phyloP scores from a whole-genome alignment of 2,888 invertebrate species.

The Allophyes oxyacanthae region DNA sequence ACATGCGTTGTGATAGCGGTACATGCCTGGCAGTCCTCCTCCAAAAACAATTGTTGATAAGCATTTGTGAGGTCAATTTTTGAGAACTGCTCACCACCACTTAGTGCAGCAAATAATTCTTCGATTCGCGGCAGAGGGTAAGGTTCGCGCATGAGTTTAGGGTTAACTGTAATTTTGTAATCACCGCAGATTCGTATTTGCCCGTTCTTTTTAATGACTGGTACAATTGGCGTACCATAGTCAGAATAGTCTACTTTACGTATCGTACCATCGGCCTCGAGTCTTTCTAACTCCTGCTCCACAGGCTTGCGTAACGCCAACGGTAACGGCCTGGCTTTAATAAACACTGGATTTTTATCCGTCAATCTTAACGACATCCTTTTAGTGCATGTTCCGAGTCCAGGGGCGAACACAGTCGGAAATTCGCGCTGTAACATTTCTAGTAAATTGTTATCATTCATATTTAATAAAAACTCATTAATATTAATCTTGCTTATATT shows the following conservation, averaged over 20 bases:
- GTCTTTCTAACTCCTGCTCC: constrained; percentile 3
- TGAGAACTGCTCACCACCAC: neutral
- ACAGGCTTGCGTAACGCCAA: constrained; percentile 7
- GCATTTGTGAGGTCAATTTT: constrained; percentile 1
- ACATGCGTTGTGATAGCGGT: neutral
- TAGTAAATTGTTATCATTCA: neutral
- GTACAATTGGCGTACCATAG: constrained; percentile 5
- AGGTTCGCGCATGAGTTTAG: neutral
- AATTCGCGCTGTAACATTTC: neutral
- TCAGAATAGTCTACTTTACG: constrained; percentile 2
- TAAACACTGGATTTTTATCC: neutral
- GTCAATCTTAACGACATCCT: neutral
- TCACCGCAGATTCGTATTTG: constrained; percentile 11
- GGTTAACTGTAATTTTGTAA: constrained; percentile 6
- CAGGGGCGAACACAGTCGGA: neutral
- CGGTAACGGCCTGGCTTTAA: neutral
- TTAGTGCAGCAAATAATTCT: neutral
- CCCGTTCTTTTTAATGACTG: constrained; percentile 6
- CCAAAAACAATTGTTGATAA: neutral
- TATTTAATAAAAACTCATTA: neutral
- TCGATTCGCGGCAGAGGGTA: no score
- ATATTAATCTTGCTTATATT: neutral
- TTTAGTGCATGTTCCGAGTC: constrained; percentile 1
- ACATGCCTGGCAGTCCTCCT: neutral
- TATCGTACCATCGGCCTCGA: constrained; percentile 5